Conservation (phyloP, 2,797 vertebrate genomes). For the Pempheris klunzingeri region DNA sequence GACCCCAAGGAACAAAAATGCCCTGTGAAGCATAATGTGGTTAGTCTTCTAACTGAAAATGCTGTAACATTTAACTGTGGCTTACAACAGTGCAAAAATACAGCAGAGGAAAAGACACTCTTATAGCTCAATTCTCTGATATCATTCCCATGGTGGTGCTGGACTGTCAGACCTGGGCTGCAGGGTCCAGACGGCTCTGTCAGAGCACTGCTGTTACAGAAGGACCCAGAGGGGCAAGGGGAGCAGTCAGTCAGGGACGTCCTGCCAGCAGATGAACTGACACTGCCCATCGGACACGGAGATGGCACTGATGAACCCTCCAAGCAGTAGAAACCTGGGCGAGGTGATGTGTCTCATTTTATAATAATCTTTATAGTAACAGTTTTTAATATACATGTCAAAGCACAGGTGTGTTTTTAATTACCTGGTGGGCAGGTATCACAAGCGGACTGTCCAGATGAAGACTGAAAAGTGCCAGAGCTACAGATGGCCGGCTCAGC, state of each 20-base stretch:
- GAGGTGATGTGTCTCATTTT: constrained; percentile 1
- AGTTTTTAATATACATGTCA: background rate
- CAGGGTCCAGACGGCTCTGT: constrained; percentile 89
- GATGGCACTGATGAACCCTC: constrained; percentile 74
- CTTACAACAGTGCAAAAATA: background rate
- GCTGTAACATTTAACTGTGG: constrained; percentile 9
- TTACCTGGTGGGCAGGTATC: constrained; percentile 82
- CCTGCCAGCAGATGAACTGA: constrained; percentile 71
- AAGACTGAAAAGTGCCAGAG: constrained; percentile 89
- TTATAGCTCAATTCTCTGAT: constrained; percentile 29
- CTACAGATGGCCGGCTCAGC: constrained; percentile 83
- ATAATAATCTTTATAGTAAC: background rate
- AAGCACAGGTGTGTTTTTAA: constrained; percentile 18
- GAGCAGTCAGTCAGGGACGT: constrained; percentile 75
- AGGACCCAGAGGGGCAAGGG: constrained; percentile 86
- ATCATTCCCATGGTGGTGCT: constrained; percentile 15
- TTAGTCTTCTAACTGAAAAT: constrained; percentile 43
- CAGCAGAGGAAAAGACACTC: constrained; percentile 21
- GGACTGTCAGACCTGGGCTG: constrained; percentile 82
- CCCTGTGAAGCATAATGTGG: constrained; percentile 71
- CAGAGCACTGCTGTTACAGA: constrained; percentile 84
- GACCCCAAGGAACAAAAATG: constrained; percentile 84
- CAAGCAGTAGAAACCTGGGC: constrained; percentile 84
- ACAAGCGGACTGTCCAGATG: constrained; percentile 81
- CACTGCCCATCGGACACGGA: constrained; percentile 79